Base-by-base conservation (phyloP, 2,797 vertebrate genomes). In the Yasuhikotakia modesta region DNA sequence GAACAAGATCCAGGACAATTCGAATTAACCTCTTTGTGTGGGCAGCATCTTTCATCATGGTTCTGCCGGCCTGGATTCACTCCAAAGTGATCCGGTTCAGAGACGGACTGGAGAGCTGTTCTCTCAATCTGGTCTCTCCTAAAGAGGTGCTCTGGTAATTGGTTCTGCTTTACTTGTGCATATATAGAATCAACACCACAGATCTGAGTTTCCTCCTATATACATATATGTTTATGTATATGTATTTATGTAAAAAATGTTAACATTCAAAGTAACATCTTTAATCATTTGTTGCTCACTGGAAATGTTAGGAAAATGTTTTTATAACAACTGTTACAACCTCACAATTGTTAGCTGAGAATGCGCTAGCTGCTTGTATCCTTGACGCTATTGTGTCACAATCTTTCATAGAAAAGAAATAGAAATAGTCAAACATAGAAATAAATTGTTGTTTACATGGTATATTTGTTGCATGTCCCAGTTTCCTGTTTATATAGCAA, bases 1-100 rank as follows among this genome's bases (percentile, higher is more conserved):
- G 88, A 81, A 92, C 81, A 21, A 88, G 85, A 81, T 89, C 89
- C 75, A 92, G 89, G 76, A 88, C 82, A 5, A 76, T 91, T 39
- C 4, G 32, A 60, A 83, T 91, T 70, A 92, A 87, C 81, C 85
- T 92, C 81, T 87, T 86, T 27, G 89, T 92, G 50, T 90, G 87
- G 90, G 84, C 83, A 5, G 71, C 82, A 61, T 90, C 84, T 0
- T 80, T 91, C 77, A 57, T 89, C 84, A 85, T 92, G 77, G 86
- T 89, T 0, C 75, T 90, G 70, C 86, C 87, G 52, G 84, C 86
- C 57, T 92, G 88, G 87, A 48, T 87, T 69, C 88, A 90, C 80
- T 89, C 87, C 1, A 91, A 94, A 82, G 85, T 91, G 77, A 90
- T 92, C 74, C 89, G 83, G 70, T 93, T 93, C 85, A 86, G 90